Conservation (phyloP, 2,888 invertebrate species). For the Caenorhabditis auriculariae region DNA sequence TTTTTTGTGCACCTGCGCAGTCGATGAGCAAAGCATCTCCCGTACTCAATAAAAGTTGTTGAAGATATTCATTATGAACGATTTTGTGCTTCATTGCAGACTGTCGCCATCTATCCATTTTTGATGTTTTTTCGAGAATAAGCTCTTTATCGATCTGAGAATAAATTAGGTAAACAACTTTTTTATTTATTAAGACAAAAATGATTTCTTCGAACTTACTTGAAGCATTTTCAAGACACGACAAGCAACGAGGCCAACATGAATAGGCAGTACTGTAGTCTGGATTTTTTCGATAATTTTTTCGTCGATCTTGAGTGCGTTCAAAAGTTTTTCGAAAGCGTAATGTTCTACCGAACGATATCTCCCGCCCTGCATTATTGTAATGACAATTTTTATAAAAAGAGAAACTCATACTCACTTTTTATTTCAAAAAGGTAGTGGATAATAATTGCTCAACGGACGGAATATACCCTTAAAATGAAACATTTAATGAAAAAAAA, state of each 20-base stretch:
- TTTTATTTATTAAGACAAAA: neutral
- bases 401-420: slow-evolving; percentile 5
- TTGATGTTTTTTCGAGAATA: slow-evolving; percentile 43
- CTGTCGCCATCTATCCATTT: slow-evolving; percentile 59
- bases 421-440: slow-evolving; percentile 41
- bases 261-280: slow-evolving; percentile 55
- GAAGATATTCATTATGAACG: slow-evolving; percentile 52
- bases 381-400: neutral
- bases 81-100: slow-evolving; percentile 63
- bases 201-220: slow-evolving; percentile 16
- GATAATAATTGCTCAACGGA: slow-evolving; percentile 59
- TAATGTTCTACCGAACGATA: slow-evolving; percentile 62
- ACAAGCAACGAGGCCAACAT: slow-evolving; percentile 48
- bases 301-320: slow-evolving; percentile 50
- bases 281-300: slow-evolving; percentile 54
- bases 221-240: slow-evolving; percentile 39
- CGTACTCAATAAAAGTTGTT: slow-evolving; percentile 58
- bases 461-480: slow-evolving; percentile 54
- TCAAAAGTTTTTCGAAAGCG: slow-evolving; percentile 53
- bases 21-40: slow-evolving; percentile 60
- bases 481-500: neutral
- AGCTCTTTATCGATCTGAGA: slow-evolving; percentile 20
- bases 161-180: neutral
- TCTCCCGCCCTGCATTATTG: slow-evolving; percentile 22
- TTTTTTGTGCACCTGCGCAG: slow-evolving; percentile 18